These are phyloP conservation scores for Myotis planiceps DNA, from an alignment of 2,797 vertebrate species.

Conservation along the genomic window DNA sequence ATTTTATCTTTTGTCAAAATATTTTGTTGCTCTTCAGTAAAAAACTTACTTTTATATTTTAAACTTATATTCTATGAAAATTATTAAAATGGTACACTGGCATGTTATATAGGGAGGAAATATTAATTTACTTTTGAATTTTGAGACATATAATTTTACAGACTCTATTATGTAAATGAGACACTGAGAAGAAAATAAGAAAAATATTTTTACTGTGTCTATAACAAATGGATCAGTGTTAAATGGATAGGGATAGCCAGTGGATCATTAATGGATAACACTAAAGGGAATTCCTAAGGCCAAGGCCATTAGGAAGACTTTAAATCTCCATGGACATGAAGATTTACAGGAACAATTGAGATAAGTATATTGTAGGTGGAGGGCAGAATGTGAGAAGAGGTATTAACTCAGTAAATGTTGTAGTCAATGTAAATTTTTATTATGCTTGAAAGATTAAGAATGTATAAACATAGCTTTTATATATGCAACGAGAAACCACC, in stretches of 20 bases:
- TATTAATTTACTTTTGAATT: slow-evolving; percentile 7
- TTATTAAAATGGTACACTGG: not conserved
- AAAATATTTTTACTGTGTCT: not conserved
- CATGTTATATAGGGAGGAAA: not conserved
- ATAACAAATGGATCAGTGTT: not conserved
- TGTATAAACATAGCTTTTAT: not conserved
- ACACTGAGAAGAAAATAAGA: not conserved
- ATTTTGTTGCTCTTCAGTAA: not conserved
- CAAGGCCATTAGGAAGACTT: not conserved
- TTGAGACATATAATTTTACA: not conserved
- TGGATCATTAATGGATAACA: not conserved
- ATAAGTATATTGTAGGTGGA: not conserved
- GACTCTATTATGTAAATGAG: not conserved
- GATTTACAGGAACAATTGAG: not conserved
- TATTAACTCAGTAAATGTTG: not conserved
- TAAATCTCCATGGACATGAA: not conserved
- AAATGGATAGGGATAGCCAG: not conserved
- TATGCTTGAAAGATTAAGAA: not conserved
- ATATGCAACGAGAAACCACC: not conserved
- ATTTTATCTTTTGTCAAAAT: not conserved
- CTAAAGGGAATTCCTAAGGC: not conserved
- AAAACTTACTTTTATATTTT: not conserved
- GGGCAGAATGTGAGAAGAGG: not conserved
- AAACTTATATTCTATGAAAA: not conserved
- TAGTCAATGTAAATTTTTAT: not conserved